These are phyloP conservation scores for Orthosia gracilis DNA, from an alignment of 2,888 invertebrate genomes.

Conservation along the genomic window DNA sequence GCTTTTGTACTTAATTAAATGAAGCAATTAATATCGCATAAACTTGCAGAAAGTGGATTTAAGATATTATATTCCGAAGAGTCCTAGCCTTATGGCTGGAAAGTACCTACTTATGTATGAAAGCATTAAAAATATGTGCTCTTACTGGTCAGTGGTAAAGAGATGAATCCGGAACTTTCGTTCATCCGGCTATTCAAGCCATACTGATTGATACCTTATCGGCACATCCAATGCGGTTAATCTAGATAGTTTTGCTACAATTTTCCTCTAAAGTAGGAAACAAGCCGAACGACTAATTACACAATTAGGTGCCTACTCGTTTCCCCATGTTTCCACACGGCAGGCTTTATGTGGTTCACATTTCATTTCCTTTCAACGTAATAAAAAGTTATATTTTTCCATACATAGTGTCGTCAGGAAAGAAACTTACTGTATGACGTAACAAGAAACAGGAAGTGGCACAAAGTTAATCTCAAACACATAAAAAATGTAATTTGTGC, in stretches of 20 bases:
- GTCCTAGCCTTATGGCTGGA: neutral
- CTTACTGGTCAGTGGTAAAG: slow-evolving; percentile 8
- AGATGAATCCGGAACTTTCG: slow-evolving; percentile 54
- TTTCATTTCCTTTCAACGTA: slow-evolving; percentile 55
- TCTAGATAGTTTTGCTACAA: slow-evolving; percentile 26
- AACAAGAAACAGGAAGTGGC: slow-evolving; percentile 66
- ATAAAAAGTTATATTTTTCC: slow-evolving; percentile 49
- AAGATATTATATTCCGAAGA: too few relatives aligned
- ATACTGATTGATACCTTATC: slow-evolving; percentile 46
- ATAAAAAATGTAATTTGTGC: slow-evolving; percentile 70
- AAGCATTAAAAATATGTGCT: slow-evolving; percentile 8
- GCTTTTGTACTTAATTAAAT: neutral
- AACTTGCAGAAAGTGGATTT: neutral
- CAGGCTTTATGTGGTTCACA: slow-evolving; percentile 49
- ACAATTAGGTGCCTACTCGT: slow-evolving; percentile 35
- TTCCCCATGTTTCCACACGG: slow-evolving; percentile 27
- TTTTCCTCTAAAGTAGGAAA: slow-evolving; percentile 27
- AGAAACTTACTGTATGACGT: slow-evolving; percentile 65
- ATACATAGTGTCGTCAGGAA: slow-evolving; percentile 51
- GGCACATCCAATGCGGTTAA: slow-evolving; percentile 41
- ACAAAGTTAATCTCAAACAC: slow-evolving; percentile 64
- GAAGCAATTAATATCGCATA: neutral
- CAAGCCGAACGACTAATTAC: slow-evolving; percentile 47
- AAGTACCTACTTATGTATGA: neutral
- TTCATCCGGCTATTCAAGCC: slow-evolving; percentile 50